Base-by-base conservation (phyloP, 2,113 vertebrate species). In the Machaerirhynchus nigripectus region DNA sequence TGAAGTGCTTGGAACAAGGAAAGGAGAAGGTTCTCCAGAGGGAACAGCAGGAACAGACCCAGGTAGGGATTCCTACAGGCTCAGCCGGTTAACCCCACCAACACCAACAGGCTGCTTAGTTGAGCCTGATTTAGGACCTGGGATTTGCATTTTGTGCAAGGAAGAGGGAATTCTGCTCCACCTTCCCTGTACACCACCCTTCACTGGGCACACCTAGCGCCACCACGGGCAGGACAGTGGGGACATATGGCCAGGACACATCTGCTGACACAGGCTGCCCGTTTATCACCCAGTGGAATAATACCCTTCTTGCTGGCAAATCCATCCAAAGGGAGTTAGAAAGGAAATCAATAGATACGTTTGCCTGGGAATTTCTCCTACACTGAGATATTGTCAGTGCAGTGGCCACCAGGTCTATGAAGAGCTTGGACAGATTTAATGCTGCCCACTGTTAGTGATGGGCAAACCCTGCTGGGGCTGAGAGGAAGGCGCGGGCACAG, bases 321-420 rank as follows among this genome's bases (percentile, higher is more conserved):
- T 88, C 71, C 82, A 88, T 69, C 2, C 6, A 77, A 83, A 90
- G 52, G 35, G 59, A 90, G 13, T 12, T 40, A 68, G 79, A 93
- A 93, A 81, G 75, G 52, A 95, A 94, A 95, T 93, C 95, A 67
- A 88, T 94, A 50, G 39, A 8, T 35, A 27, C 56, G 59, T 96
- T 95, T 96, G 61, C 65, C 69, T 56, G n/a, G n/a, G 90, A 91
- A 90, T 96, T 91, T 84, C 90, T 96, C 63, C 44, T 55, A 50
- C 71, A 59, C 59, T 14, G 68, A 96, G 50, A 26, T 40, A 52
- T 15, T 74, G 87, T 37, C 92, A 86, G 52, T 14, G 78, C 0
- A 1, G 67, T 23, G 89, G 78, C 71, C 63, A 85, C 22, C 13
- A 44, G 87, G 39, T 44, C 67, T 77, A 0, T 3, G 31, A 80